Evolutionary conservation across 2,113 vertebrate genomes (phyloP).

Genomic region (Etheostoma cragini): DNA sequence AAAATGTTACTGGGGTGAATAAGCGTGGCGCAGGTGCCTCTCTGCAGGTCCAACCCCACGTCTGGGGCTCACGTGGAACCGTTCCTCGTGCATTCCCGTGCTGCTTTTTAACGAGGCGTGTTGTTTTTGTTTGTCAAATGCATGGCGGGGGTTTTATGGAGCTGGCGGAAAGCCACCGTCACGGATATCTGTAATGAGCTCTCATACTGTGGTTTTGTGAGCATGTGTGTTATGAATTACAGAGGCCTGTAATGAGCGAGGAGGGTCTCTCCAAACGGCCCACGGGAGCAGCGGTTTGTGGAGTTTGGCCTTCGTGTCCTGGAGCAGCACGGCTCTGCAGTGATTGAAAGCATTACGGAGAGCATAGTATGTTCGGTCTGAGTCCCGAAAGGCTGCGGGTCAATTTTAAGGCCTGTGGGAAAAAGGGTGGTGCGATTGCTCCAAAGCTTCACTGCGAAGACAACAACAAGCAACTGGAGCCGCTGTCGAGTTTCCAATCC

Average conservation of each 20-base stretch:
- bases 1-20: conserved; percentile 49
- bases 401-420: conserved; percentile 26
- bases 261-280: conserved; percentile 28
- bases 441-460: conserved; percentile 43
- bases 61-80: no score
- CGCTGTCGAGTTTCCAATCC: conserved; percentile 21
- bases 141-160: conserved; percentile 34
- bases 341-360: conserved; percentile 46
- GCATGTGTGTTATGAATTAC: conserved; percentile 60
- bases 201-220: conserved; percentile 22
- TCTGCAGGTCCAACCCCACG: conserved; percentile 14
- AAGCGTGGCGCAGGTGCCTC: conserved; percentile 40
- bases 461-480: conserved; percentile 35
- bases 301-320: conserved; percentile 54
- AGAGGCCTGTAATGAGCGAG: conserved; percentile 50
- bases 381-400: conserved; percentile 33
- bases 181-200: conserved; percentile 48
- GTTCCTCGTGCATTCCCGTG: conserved; percentile 37
- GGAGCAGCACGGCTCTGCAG: conserved; percentile 37
- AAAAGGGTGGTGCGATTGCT: conserved; percentile 10
- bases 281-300: conserved; percentile 49
- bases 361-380: conserved; percentile 17
- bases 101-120: conserved; percentile 57
- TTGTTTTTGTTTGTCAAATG: conserved; percentile 54
- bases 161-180: conserved; percentile 11